A percentile compares a stretch with the other conserved stretches of the same genome.
Evolutionary conservation across 2,113 vertebrate species (phyloP).

Genomic region (Coturnix japonica): DNA sequence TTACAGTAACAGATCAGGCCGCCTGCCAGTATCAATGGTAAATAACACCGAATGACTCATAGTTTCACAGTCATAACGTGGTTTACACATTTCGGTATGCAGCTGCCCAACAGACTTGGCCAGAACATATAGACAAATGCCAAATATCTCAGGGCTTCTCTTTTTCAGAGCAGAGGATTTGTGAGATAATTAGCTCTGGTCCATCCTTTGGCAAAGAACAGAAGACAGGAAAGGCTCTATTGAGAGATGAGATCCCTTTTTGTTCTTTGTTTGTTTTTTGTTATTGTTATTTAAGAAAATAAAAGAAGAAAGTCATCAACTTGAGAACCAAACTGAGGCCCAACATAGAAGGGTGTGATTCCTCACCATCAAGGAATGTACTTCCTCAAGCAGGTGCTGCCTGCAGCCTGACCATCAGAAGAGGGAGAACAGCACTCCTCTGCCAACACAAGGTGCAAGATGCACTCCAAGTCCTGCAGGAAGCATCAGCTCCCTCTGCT

Average conservation of each 20-base stretch:
- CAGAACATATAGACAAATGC: slow-evolving; percentile 10
- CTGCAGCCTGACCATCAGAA: rapidly evolving
- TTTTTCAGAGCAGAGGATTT: neutral
- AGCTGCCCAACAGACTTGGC: slow-evolving; percentile 66
- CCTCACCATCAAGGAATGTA: neutral
- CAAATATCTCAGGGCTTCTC: neutral
- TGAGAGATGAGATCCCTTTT: neutral
- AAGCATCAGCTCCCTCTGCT: neutral
- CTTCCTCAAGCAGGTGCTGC: neutral
- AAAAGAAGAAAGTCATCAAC: neutral
- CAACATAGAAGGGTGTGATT: rapidly evolving
- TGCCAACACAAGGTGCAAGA: rapidly evolving
- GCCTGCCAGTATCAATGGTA: slow-evolving; percentile 72
- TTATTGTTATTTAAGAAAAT: neutral
- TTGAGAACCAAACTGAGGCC: neutral
- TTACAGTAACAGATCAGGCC: slow-evolving; percentile 66
- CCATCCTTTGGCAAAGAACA: neutral
- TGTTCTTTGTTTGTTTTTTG: neutral
- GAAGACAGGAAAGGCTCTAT: neutral
- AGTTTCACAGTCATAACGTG: slow-evolving; percentile 65
- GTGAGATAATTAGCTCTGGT: neutral
- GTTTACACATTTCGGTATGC: slow-evolving; percentile 67
- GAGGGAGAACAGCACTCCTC: neutral
- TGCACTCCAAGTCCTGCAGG: neutral
- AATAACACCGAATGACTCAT: slow-evolving; percentile 67